phyloP scores from a whole-genome alignment of 2,888 invertebrate genomes.

The Leptarthrus brevirostris region DNA sequence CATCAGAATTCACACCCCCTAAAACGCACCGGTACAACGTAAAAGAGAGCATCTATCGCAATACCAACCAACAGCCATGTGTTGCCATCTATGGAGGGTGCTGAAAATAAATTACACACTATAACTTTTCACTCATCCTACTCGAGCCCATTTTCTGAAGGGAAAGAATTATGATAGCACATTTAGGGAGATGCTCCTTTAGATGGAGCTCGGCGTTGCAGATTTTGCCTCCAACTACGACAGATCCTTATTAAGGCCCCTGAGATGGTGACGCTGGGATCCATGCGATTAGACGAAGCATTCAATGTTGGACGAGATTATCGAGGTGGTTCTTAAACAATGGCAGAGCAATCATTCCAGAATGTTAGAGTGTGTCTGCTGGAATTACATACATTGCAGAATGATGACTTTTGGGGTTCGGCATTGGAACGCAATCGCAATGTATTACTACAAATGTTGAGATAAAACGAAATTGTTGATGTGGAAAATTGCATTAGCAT shows the following conservation, averaged over 20 bases:
- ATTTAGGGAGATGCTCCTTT: conserved; percentile 33
- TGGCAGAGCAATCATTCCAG: conserved; percentile 24
- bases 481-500: conserved; percentile 55
- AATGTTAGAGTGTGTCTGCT: background rate
- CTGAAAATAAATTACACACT: conserved; percentile 48
- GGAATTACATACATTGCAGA: background rate
- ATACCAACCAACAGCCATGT: conserved; percentile 35
- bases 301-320: conserved; percentile 34
- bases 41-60: conserved; percentile 45
- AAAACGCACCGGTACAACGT: conserved; percentile 41
- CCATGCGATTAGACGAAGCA: background rate
- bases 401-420: conserved; percentile 20
- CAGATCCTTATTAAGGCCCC: conserved; percentile 27
- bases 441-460: conserved; percentile 51
- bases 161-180: conserved; percentile 47
- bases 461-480: conserved; percentile 54
- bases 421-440: conserved; percentile 42
- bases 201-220: conserved; percentile 15
- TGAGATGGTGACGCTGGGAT: background rate
- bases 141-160: background rate
- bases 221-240: background rate
- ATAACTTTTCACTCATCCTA: conserved; percentile 32
- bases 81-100: conserved; percentile 37
- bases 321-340: conserved; percentile 43
- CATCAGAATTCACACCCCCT: conserved; percentile 49